Evolutionary conservation across 2,797 vertebrate genomes (phyloP).

Genomic region (Sebastes minor): DNA sequence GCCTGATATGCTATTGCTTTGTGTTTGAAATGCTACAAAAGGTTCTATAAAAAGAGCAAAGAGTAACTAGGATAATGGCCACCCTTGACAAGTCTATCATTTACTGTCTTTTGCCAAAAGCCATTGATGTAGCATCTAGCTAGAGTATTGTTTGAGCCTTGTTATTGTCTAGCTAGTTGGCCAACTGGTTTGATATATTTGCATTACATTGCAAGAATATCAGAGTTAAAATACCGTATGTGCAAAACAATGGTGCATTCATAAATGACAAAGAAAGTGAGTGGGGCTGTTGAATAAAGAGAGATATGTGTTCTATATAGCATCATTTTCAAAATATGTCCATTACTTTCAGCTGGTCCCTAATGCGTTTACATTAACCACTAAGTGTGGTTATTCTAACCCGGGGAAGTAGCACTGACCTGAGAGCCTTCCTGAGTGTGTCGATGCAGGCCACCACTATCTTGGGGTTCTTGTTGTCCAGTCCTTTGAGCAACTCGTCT

Average conservation of each 20-base stretch:
- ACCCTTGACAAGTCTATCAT: too few relatives aligned
- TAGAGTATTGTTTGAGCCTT: neutral
- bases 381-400: neutral
- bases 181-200: neutral
- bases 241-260: neutral
- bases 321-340: too few relatives aligned
- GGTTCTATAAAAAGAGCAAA: too few relatives aligned
- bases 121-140: neutral
- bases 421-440: slow-evolving; percentile 90
- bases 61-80: too few relatives aligned
- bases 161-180: neutral
- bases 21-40: too few relatives aligned
- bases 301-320: neutral
- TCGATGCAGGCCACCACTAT: slow-evolving; percentile 94
- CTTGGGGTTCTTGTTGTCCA: slow-evolving; percentile 98
- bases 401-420: slow-evolving; percentile 79
- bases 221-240: neutral
- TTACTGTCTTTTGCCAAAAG: neutral
- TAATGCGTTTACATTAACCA: neutral
- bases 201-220: neutral
- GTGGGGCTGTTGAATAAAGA: neutral
- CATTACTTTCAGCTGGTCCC: neutral
- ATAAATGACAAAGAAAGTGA: neutral
- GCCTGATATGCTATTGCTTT: too few relatives aligned
- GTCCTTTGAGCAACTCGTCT: slow-evolving; percentile 94